Conservation (phyloP, 2,888 invertebrate species). For the Diploptera punctata region DNA sequence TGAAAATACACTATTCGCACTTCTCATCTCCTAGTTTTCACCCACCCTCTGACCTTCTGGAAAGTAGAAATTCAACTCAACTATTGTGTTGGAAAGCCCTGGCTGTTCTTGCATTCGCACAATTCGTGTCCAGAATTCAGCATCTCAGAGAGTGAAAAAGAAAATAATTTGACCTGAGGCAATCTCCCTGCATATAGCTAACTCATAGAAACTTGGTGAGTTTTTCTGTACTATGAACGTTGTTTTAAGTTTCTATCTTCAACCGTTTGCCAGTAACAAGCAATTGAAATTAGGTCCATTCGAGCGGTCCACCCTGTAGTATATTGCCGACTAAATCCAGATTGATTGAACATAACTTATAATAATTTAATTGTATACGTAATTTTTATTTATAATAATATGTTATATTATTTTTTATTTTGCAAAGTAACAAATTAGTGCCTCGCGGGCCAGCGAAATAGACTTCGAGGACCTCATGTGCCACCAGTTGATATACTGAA, state of each 20-base stretch:
- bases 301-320: too few species aligned
- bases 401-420: not conserved
- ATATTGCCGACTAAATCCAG: not conserved
- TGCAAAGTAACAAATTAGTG: not conserved
- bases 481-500: not conserved
- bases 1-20: not conserved
- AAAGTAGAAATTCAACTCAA: too few species aligned
- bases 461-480: not conserved
- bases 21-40: not conserved
- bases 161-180: not conserved
- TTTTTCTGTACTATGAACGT: too few species aligned
- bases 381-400: not conserved
- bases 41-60: not conserved
- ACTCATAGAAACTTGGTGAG: too few species aligned
- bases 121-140: not conserved
- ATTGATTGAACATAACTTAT: not conserved
- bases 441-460: not conserved
- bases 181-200: not conserved
- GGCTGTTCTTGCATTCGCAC: not conserved
- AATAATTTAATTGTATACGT: not conserved
- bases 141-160: not conserved
- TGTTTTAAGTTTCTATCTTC: too few species aligned
- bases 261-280: too few species aligned
- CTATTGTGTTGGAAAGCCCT: not conserved
- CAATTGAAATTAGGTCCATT: too few species aligned